Conservation (phyloP, 2,888 invertebrate species). For the Nebria brevicollis region DNA sequence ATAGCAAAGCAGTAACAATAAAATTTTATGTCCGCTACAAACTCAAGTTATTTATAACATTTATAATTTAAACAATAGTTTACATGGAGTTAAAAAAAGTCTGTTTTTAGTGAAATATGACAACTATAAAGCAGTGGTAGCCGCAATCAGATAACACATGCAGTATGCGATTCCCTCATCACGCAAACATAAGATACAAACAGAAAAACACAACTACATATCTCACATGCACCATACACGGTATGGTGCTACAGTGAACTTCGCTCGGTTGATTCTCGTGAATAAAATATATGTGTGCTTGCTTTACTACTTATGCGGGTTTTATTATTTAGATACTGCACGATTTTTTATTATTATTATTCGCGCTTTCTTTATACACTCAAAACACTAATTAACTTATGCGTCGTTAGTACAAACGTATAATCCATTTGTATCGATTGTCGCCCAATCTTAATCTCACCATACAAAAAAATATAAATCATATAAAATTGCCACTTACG, state of each 20-base stretch:
- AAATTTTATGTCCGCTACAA: neutral
- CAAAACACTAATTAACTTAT: no score
- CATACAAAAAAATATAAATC: no score
- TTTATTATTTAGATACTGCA: neutral
- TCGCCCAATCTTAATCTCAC: no score
- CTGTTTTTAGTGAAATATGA: neutral
- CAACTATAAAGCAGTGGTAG: neutral
- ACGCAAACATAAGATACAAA: neutral
- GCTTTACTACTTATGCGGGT: neutral
- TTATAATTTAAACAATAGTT: neutral
- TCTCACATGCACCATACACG: neutral
- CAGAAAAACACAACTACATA: neutral
- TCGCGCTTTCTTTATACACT: no score
- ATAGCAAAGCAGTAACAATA: neutral
- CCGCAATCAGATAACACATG: neutral
- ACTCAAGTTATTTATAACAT: neutral
- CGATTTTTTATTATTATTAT: no score
- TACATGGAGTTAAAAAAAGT: neutral
- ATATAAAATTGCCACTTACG: no score
- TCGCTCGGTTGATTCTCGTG: neutral
- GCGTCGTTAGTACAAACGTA: no score
- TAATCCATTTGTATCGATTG: no score
- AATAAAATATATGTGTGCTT: neutral
- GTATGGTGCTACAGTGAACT: neutral
- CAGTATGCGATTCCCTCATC: neutral